Conservation (phyloP, 2,797 vertebrate species). For the Simalia tracyae region DNA sequence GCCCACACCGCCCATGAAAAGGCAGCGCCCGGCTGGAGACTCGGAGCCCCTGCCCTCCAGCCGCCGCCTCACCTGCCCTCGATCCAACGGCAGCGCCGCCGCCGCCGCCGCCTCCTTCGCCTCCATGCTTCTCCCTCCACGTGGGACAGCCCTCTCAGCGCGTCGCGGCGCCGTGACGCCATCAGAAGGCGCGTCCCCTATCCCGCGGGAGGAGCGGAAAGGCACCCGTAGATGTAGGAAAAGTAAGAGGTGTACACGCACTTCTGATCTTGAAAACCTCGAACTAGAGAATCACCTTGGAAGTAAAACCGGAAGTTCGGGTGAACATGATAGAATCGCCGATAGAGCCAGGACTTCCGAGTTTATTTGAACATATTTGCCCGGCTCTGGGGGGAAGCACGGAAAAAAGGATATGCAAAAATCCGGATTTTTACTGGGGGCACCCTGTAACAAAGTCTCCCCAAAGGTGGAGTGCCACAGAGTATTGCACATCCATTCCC, state of each 20-base stretch:
- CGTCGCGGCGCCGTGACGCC: background rate
- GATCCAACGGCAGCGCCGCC: background rate
- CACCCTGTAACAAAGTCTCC: background rate
- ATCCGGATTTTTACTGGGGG: background rate
- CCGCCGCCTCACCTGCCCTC: background rate
- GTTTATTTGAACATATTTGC: background rate
- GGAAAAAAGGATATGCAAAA: background rate
- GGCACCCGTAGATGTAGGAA: background rate
- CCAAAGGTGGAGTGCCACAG: background rate
- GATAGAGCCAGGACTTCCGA: background rate
- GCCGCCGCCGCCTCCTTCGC: fast-evolving
- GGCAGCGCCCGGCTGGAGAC: background rate
- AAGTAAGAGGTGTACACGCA: fast-evolving
- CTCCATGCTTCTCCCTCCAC: background rate
- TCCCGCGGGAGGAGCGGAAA: background rate
- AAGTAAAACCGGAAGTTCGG: background rate
- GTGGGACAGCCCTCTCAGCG: background rate
- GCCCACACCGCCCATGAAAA: background rate
- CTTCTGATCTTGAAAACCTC: background rate
- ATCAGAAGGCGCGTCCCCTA: background rate
- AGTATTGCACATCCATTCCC: background rate
- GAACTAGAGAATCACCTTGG: background rate
- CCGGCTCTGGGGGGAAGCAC: background rate
- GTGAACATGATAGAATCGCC: background rate
- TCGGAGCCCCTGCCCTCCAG: background rate